phyloP scores from a whole-genome alignment of 2,888 invertebrate species.

The Liodrosophila aerea region DNA sequence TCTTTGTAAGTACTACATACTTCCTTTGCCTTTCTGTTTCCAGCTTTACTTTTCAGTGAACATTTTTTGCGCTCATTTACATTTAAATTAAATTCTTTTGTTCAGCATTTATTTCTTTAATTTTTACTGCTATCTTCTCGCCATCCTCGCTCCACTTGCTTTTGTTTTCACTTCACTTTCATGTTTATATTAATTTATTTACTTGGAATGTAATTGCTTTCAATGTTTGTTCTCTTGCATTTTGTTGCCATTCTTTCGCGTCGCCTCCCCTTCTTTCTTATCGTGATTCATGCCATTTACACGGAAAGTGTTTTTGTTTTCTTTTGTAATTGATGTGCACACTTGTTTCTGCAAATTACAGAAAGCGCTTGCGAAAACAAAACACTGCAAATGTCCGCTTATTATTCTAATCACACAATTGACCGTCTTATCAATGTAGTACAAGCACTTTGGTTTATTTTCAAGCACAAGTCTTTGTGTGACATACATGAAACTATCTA shows the following conservation, averaged over 20 bases:
- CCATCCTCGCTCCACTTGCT: neutral
- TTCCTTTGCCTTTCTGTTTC: neutral
- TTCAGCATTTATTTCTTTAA: slow-evolving; percentile 24
- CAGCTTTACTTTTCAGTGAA: slow-evolving; percentile 6
- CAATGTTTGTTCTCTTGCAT: slow-evolving; percentile 39
- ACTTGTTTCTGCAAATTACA: neutral
- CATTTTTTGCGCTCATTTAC: slow-evolving; percentile 47
- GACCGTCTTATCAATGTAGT: slow-evolving; percentile 26
- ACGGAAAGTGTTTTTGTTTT: slow-evolving; percentile 1
- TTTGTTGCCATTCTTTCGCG: slow-evolving; percentile 12
- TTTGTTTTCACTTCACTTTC: slow-evolving; percentile 17
- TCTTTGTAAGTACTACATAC: neutral
- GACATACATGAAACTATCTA: too few species aligned
- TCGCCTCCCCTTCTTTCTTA: slow-evolving; percentile 7
- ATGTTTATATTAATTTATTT: slow-evolving; percentile 54
- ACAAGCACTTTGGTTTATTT: slow-evolving; percentile 12
- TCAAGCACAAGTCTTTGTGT: neutral
- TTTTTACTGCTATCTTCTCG: neutral
- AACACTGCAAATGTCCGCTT: too few species aligned
- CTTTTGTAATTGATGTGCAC: neutral
- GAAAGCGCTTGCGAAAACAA: too few species aligned
- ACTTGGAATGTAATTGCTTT: slow-evolving; percentile 54
- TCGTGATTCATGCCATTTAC: slow-evolving; percentile 30
- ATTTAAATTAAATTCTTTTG: slow-evolving; percentile 66
- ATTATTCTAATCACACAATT: neutral